Evolutionary conservation across 2,113 vertebrate species (phyloP).

Genomic region (Passer montanus): DNA sequence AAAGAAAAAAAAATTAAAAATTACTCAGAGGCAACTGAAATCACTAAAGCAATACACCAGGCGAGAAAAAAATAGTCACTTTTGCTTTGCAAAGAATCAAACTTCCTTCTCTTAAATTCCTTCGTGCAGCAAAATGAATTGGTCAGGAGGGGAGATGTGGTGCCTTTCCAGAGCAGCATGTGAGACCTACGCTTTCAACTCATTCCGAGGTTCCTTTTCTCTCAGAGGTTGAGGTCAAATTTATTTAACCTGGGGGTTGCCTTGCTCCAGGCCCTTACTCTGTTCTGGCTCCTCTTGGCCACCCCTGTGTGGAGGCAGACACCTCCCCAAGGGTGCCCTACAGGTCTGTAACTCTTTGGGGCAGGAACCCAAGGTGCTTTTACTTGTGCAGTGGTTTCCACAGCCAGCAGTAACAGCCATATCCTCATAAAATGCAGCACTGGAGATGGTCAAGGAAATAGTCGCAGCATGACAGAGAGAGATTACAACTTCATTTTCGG

Average conservation of each 20-base stretch:
- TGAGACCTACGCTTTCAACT: not conserved
- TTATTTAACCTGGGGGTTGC: accelerated
- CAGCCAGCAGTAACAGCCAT: not conserved
- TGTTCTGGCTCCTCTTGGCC: not conserved
- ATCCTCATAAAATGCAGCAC: conserved; percentile 49
- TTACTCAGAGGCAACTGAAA: not conserved
- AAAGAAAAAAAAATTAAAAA: not conserved
- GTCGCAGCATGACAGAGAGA: conserved; percentile 59
- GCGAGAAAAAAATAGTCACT: not conserved
- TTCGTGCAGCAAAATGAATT: not conserved
- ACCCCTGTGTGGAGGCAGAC: not conserved
- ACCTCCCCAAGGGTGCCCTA: not conserved
- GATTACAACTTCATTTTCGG: conserved; percentile 65
- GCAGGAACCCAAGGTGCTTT: not conserved
- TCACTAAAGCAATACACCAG: not conserved
- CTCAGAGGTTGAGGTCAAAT: not conserved
- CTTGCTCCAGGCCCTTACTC: not conserved
- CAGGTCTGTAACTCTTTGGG: not conserved
- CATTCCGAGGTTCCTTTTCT: not conserved
- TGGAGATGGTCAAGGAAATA: conserved; percentile 65
- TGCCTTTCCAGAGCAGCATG: not conserved
- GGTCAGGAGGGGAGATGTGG: not conserved
- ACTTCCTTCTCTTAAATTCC: not conserved
- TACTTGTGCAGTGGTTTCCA: not conserved
- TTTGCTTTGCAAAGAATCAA: not conserved